Conservation (phyloP, 2,888 invertebrate species). For the Meiosimyza decipiens region DNA sequence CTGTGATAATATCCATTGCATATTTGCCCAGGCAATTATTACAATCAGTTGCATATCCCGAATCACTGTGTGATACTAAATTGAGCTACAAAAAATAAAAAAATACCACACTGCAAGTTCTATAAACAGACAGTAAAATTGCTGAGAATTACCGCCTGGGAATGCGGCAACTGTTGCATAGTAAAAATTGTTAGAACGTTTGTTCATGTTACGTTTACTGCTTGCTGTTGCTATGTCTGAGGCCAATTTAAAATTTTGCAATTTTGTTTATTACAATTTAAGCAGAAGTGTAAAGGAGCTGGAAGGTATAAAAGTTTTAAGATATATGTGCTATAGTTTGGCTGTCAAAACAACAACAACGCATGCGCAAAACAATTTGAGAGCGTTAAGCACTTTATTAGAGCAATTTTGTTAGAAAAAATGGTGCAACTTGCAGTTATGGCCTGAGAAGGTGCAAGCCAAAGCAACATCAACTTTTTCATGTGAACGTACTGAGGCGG, state of each 20-base stretch:
- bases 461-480: background rate
- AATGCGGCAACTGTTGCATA: conserved; percentile 48
- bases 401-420: conserved; percentile 15
- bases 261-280: conserved; percentile 36
- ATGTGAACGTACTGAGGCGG: background rate
- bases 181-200: conserved; percentile 40
- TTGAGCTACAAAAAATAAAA: background rate
- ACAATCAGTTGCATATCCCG: too few species aligned
- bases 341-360: background rate
- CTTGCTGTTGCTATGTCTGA: conserved; percentile 12
- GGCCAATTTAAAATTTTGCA: conserved; percentile 38
- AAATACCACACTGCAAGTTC: background rate
- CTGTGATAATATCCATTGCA: too few species aligned
- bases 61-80: background rate
- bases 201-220: background rate
- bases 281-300: background rate
- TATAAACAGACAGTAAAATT: conserved; percentile 47
- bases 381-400: conserved; percentile 39
- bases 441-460: too few species aligned
- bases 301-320: conserved; percentile 3
- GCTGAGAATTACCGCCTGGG: conserved; percentile 48
- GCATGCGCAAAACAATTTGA: conserved; percentile 27
- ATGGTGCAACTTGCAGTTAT: background rate
- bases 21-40: too few species aligned
- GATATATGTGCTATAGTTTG: background rate